phyloP scores from a whole-genome alignment of 53 echinoderm and acorn worm genomes.

The Mesocentrotus franciscanus region DNA sequence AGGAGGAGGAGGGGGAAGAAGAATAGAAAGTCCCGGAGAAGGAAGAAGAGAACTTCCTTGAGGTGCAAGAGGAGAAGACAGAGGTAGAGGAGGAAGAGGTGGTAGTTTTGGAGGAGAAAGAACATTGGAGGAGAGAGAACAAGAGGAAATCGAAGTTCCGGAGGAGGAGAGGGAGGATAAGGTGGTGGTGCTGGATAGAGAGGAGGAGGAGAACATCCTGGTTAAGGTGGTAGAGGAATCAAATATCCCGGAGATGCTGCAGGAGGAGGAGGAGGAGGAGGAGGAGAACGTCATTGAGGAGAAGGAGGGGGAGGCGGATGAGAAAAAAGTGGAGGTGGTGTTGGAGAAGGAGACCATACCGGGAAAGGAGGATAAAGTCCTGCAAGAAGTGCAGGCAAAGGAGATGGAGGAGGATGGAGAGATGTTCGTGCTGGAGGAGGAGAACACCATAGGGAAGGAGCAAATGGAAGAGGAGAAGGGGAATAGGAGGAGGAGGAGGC shows the following conservation, averaged over 20 bases:
- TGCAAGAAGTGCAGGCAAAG: not conserved
- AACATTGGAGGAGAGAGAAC: no score
- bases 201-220: no score
- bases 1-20: not conserved
- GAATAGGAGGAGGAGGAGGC: slow-evolving; percentile 41
- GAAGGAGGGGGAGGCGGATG: not conserved
- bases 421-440: not conserved
- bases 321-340: no score
- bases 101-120: not conserved
- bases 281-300: not conserved
- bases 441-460: not conserved
- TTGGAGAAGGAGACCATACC: not conserved
- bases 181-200: no score
- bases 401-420: not conserved
- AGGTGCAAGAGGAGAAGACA: no score
- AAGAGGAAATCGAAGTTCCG: no score
- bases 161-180: no score
- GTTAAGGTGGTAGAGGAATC: not conserved
- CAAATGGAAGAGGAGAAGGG: slow-evolving; percentile 13
- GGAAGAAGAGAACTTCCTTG: no score
- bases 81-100: not conserved
- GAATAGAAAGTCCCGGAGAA: not conserved
- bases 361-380: no score
- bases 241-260: not conserved
- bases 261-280: not conserved